Percentiles rank a stretch among this genome's conserved stretches.
phyloP scores from a whole-genome alignment of 2,797 vertebrate species.

The Craterocephalus amniculus region DNA sequence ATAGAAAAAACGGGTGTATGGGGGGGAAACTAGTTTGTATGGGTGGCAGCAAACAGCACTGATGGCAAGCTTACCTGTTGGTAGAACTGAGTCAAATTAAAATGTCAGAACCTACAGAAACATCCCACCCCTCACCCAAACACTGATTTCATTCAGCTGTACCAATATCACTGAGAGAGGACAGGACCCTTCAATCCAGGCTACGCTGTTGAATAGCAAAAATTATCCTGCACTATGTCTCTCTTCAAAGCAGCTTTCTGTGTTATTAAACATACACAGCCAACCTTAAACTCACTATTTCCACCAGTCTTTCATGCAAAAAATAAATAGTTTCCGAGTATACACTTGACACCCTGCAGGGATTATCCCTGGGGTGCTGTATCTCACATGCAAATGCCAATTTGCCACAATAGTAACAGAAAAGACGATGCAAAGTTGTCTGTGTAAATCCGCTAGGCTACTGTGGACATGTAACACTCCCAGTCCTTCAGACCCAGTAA shows the following conservation, averaged over 20 bases:
- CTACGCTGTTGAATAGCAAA: background rate
- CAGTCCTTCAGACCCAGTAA: background rate
- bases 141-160: background rate
- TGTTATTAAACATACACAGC: too few species aligned
- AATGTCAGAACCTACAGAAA: background rate
- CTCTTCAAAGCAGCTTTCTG: too few species aligned
- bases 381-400: too few species aligned
- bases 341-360: too few species aligned
- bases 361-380: too few species aligned
- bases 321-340: background rate
- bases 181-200: background rate
- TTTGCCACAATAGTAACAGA: too few species aligned
- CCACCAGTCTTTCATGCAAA: background rate
- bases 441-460: too few species aligned
- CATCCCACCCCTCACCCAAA: background rate
- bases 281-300: background rate
- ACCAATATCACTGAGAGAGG: too few species aligned
- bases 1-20: too few species aligned
- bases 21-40: constrained; percentile 17
- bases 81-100: background rate
- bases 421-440: too few species aligned
- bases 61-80: background rate
- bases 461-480: background rate
- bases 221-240: background rate
- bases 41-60: constrained; percentile 13